phyloP scores from a whole-genome alignment of 2,797 vertebrate species.

The Delichon dasypus region DNA sequence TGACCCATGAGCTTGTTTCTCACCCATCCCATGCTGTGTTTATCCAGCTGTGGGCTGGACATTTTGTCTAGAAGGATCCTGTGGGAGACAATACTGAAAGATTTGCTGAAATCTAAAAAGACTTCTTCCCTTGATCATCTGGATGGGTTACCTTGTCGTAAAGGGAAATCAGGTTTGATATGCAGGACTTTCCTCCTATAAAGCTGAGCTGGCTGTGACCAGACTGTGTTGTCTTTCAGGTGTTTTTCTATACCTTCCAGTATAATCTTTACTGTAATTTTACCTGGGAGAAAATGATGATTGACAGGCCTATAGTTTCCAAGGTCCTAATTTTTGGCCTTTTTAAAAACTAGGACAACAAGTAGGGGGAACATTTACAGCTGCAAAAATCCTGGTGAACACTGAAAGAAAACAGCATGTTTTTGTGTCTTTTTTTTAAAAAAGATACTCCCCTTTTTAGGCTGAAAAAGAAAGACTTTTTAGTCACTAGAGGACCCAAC shows the following conservation, averaged over 20 bases:
- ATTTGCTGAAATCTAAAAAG: neutral
- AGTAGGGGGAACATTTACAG: neutral
- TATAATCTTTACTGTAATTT: neutral
- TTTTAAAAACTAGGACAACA: neutral
- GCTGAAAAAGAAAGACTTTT: neutral
- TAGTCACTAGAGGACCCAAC: neutral
- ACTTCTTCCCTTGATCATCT: neutral
- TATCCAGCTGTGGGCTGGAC: neutral
- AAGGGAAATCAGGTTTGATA: neutral
- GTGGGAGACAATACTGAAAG: neutral
- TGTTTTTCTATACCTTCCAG: neutral
- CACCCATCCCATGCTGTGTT: neutral
- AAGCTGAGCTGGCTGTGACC: neutral
- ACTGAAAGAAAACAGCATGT: neutral
- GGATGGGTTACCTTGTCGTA: neutral
- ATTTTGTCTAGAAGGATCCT: neutral
- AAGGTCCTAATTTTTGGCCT: neutral
- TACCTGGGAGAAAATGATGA: neutral
- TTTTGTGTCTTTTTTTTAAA: neutral
- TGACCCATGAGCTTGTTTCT: fast-evolving
- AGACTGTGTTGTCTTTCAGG: neutral
- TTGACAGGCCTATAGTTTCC: neutral
- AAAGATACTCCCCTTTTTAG: too few relatives aligned
- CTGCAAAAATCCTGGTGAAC: neutral
- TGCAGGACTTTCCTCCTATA: neutral